Conservation (phyloP, 2,797 vertebrate genomes). For the Geotrypetes seraphini region DNA sequence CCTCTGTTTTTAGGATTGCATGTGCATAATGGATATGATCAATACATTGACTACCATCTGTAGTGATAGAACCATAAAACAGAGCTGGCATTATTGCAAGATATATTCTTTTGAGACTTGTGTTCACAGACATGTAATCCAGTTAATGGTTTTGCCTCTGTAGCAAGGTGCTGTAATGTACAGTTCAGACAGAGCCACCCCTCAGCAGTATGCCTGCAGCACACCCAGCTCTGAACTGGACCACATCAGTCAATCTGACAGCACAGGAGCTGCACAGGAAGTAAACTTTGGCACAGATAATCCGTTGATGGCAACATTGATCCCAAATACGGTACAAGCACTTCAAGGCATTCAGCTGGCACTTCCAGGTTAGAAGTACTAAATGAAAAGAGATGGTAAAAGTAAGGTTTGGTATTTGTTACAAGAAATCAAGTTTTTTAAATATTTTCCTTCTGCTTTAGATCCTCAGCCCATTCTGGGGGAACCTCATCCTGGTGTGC, state of each 20-base stretch:
- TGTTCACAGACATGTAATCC: too few species aligned
- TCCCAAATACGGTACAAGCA: slow-evolving; percentile 53
- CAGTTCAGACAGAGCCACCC: slow-evolving; percentile 52
- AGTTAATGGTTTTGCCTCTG: background rate
- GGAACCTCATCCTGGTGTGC: slow-evolving; percentile 36
- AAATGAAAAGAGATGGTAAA: too few species aligned
- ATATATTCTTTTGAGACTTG: too few species aligned
- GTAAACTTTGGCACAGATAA: slow-evolving; percentile 55
- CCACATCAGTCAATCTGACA: slow-evolving; percentile 54
- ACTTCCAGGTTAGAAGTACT: slow-evolving; percentile 62
- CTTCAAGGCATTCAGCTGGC: slow-evolving; percentile 64
- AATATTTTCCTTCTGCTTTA: slow-evolving; percentile 28
- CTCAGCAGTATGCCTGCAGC: slow-evolving; percentile 63
- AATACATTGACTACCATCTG: too few species aligned
- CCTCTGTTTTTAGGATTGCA: too few species aligned
- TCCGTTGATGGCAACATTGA: slow-evolving; percentile 62
- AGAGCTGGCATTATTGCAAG: too few species aligned
- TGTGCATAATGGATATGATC: too few species aligned
- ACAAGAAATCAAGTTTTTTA: background rate
- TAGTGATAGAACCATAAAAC: too few species aligned
- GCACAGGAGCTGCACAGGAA: slow-evolving; percentile 38
- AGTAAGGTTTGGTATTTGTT: too few species aligned
- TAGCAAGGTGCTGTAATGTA: slow-evolving; percentile 70
- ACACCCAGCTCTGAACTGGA: slow-evolving; percentile 78
- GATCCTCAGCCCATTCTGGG: slow-evolving; percentile 67